These are phyloP conservation scores for Mycalesis mineus DNA, from an alignment of 2,888 invertebrate species.

Conservation along the genomic window DNA sequence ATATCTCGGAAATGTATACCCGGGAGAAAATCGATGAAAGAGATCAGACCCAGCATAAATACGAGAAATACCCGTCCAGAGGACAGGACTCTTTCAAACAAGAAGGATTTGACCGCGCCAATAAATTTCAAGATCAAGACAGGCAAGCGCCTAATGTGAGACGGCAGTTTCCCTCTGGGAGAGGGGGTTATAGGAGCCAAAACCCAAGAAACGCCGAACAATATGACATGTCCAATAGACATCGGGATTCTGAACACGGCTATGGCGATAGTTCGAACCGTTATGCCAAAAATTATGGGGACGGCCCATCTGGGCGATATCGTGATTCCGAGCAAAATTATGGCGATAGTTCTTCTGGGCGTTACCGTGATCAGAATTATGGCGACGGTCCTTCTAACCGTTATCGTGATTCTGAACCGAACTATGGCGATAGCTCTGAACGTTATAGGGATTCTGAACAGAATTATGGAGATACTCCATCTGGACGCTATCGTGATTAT, in stretches of 20 bases:
- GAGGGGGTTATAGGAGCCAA: constrained; percentile 47
- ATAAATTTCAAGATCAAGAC: constrained; percentile 43
- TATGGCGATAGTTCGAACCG: constrained; percentile 30
- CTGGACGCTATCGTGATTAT: constrained; percentile 24
- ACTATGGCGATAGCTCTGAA: constrained; percentile 20
- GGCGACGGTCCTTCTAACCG: constrained; percentile 22
- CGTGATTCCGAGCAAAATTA: constrained; percentile 27
- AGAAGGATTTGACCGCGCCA: constrained; percentile 25
- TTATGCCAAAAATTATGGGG: constrained; percentile 19
- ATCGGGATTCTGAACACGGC: constrained; percentile 25
- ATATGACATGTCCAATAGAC: constrained; percentile 29
- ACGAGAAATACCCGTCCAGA: constrained; percentile 38
- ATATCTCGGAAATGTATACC: constrained; percentile 1
- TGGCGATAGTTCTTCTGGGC: constrained; percentile 24
- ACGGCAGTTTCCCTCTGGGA: constrained; percentile 34
- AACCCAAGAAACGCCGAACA: constrained; percentile 33
- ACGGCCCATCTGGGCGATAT: constrained; percentile 23
- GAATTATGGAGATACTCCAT: constrained; percentile 22
- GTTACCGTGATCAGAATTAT: constrained; percentile 27
- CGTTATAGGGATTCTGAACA: constrained; percentile 26
- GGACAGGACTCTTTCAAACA: constrained; percentile 27
- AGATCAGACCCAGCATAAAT: constrained; percentile 38
- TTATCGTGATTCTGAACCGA: constrained; percentile 26
- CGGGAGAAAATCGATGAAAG: constrained; percentile 33
- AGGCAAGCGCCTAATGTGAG: constrained; percentile 30